A percentile compares a stretch with the other conserved stretches of the same genome.
Evolutionary conservation across 2,888 invertebrate genomes (phyloP).

Genomic region (Neoscelio sp.): DNA sequence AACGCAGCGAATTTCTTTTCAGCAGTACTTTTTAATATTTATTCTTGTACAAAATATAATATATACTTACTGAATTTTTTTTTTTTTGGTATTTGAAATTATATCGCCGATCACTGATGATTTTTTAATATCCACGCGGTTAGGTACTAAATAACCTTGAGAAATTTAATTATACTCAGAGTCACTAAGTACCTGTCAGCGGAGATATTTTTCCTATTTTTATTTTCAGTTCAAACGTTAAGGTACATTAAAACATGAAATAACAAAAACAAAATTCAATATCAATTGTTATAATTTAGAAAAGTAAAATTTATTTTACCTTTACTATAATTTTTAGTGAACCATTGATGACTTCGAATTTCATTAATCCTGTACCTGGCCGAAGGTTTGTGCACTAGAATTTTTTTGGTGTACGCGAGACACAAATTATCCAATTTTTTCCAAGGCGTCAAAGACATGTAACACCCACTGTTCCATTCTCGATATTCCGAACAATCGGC

Average conservation of each 20-base stretch:
- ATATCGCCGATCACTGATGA: slow-evolving; percentile 14
- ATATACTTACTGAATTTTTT: too few species aligned
- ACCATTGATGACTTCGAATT: slow-evolving; percentile 92
- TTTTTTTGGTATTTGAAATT: too few species aligned
- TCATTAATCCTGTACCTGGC: slow-evolving; percentile 87
- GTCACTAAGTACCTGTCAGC: slow-evolving; percentile 94
- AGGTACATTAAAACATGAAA: background rate
- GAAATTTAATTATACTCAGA: slow-evolving; percentile 86
- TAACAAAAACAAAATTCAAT: background rate
- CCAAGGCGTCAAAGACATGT: slow-evolving; percentile 90
- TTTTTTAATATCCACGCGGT: slow-evolving; percentile 75
- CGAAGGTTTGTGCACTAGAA: slow-evolving; percentile 88
- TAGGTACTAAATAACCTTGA: slow-evolving; percentile 80
- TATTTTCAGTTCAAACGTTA: too few species aligned
- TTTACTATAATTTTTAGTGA: slow-evolving; percentile 76
- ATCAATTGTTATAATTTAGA: too few species aligned
- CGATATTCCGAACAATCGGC: slow-evolving; percentile 88
- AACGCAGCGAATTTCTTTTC: too few species aligned
- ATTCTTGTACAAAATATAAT: too few species aligned
- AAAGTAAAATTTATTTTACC: slow-evolving; percentile 70
- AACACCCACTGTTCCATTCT: slow-evolving; percentile 89
- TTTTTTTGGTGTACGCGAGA: slow-evolving; percentile 89
- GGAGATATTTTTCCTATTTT: slow-evolving; percentile 72
- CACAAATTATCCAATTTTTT: slow-evolving; percentile 90
- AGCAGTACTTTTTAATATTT: too few species aligned